These are phyloP conservation scores for Nomada fabriciana DNA, from an alignment of 2,888 invertebrate species.

Conservation along the genomic window DNA sequence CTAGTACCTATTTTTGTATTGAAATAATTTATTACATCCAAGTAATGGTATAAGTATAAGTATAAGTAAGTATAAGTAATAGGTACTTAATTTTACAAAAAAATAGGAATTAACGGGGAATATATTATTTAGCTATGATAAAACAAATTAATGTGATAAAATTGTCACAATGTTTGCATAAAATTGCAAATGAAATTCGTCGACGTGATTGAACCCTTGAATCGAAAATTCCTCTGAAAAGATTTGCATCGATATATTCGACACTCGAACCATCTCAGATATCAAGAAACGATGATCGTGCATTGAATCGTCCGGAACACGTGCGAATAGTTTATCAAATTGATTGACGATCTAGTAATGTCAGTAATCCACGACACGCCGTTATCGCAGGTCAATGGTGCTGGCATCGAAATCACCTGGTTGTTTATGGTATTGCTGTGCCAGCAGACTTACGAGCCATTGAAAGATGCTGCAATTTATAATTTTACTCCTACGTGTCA, in stretches of 20 bases:
- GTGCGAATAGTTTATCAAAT: slow-evolving; percentile 69
- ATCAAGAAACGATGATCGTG: slow-evolving; percentile 27
- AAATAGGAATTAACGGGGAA: no score
- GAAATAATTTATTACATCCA: no score
- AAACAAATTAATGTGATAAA: no score
- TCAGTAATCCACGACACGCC: slow-evolving; percentile 68
- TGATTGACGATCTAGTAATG: slow-evolving; percentile 70
- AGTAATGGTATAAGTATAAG: no score
- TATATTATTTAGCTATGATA: no score
- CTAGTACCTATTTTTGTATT: no score
- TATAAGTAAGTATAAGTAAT: no score
- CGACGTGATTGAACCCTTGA: no score
- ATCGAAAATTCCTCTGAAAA: neutral
- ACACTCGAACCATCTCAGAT: slow-evolving; percentile 27
- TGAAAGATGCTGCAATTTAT: slow-evolving; percentile 47
- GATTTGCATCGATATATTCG: slow-evolving; percentile 2
- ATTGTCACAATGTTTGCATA: no score
- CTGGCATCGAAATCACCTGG: slow-evolving; percentile 45
- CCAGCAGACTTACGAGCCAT: slow-evolving; percentile 41
- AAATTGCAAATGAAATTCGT: no score
- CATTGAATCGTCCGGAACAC: slow-evolving; percentile 59
- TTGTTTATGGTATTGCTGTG: slow-evolving; percentile 51
- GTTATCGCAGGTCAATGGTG: slow-evolving; percentile 35
- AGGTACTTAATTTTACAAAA: no score
- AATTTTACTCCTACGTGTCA: slow-evolving; percentile 40